These are phyloP conservation scores for Leptinotarsa haldemani DNA, from an alignment of 2,888 invertebrate species.

Conservation along the genomic window DNA sequence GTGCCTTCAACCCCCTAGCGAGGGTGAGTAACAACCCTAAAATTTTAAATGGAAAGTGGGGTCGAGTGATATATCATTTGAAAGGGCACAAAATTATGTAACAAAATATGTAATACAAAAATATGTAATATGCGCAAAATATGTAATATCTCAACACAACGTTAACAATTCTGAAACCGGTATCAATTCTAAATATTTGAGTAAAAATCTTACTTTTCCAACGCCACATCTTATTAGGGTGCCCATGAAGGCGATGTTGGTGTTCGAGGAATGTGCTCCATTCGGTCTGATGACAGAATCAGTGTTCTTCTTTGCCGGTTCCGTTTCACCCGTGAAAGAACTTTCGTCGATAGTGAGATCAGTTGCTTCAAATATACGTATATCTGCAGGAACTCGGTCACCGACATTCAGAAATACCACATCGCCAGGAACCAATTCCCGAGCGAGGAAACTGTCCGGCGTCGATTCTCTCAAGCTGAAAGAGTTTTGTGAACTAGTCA, in stretches of 20 bases:
- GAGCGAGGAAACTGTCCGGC: slow-evolving; percentile 89
- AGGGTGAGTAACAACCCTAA: too few relatives aligned
- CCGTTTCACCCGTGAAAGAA: slow-evolving; percentile 98
- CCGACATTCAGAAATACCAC: slow-evolving; percentile 93
- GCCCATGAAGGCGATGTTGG: slow-evolving; percentile 97
- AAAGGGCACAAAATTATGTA: too few relatives aligned
- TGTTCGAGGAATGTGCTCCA: slow-evolving; percentile 77
- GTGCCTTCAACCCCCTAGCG: too few relatives aligned
- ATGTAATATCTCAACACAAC: too few relatives aligned
- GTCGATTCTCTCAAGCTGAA: slow-evolving; percentile 86
- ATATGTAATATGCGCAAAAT: too few relatives aligned
- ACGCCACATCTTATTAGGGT: slow-evolving; percentile 95
- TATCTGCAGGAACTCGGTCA: slow-evolving; percentile 96
- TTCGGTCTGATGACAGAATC: slow-evolving; percentile 69
- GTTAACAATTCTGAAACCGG: too few relatives aligned
- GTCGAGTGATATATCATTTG: too few relatives aligned
- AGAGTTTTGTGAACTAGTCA: not conserved
- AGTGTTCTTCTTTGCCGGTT: slow-evolving; percentile 86
- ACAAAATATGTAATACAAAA: too few relatives aligned
- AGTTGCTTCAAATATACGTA: slow-evolving; percentile 91
- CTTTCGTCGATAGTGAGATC: slow-evolving; percentile 97
- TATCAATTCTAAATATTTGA: too few relatives aligned
- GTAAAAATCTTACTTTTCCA: slow-evolving; percentile 78
- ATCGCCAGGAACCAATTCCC: slow-evolving; percentile 97
- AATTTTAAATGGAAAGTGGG: too few relatives aligned